Conservation (phyloP, 2,797 vertebrate species). For the Lagorchestes hirsutus region DNA sequence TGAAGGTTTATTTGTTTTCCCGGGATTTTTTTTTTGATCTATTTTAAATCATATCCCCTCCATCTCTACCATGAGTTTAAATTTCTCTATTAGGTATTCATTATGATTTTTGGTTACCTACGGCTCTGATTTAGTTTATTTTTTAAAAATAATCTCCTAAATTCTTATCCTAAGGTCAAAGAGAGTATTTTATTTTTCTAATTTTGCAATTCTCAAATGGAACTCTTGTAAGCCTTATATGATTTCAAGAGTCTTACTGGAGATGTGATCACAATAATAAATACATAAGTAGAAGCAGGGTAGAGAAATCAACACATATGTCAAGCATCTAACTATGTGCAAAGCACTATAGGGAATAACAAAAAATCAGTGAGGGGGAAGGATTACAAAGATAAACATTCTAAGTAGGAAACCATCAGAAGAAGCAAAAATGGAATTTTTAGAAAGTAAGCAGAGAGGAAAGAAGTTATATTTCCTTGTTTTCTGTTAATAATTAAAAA, state of each 20-base stretch:
- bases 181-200: not conserved
- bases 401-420: not conserved
- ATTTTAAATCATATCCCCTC: not conserved
- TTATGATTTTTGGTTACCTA: not conserved
- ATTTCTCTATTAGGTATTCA: not conserved
- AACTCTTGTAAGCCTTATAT: not conserved
- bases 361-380: not conserved
- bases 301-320: not conserved
- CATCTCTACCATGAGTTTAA: not conserved
- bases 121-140: not conserved
- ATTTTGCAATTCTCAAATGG: not conserved
- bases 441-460: not conserved
- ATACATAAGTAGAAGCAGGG: not conserved
- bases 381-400: not conserved
- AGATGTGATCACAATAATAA: not conserved
- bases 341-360: not conserved
- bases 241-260: not conserved
- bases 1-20: not conserved
- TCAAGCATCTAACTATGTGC: not conserved
- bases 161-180: fast-evolving
- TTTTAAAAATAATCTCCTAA: not conserved
- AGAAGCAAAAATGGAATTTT: not conserved
- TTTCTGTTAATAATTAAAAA: not conserved
- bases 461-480: not conserved
- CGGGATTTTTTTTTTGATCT: not conserved